Evolutionary conservation across 2,888 invertebrate genomes (phyloP), one percentile per base, ranked within the genome.

Genomic region (Endomychus coccineus): DNA sequence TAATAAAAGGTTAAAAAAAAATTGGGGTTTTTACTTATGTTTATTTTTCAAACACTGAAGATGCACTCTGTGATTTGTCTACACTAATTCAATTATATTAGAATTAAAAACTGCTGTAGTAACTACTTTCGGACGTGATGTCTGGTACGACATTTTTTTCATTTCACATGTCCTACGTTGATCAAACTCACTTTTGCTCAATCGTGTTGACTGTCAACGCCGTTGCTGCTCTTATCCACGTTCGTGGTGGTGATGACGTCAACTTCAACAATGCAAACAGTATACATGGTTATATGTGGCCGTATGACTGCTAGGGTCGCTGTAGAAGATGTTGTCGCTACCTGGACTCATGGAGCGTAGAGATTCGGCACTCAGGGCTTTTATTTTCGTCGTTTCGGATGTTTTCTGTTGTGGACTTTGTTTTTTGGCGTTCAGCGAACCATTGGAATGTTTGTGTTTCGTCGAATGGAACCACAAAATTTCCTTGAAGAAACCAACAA

Each of bases 301-400:
- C 1, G 72, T 68, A 51, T 76, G 75, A 27, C 73, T 72, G 41
- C 75, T 75, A n/a, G 70, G 78, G 62, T 87, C 87, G 56, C 86
- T 86, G 67, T 87, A 88, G 67, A 90, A 90, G 15, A 90, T 89
- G 38, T 86, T 88, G 64, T 90, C 89, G 46, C 88, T 89, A 14
- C 90, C 89, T 3, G 89, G 89, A 54, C 88, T 88, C 23, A 85
- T 87, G n/a, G 88, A 88, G 29, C 89, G 75, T 34, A 90, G 67
- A 1, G 88, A 88, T 66, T 90, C 90, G 27, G 86, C 85, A 50
- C 88, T 88, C 40, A 87, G 73, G 6, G 88, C 86, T 67, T 88
- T 88, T 33, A 85, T 62, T 46, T 77, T 66, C 7, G 69, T 58
- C 4, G 63, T 50, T 43, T 74, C 73, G 43, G 24, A 49, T 41